Base-by-base conservation (phyloP, 2,113 vertebrate species). In the Chunga burmeisteri region DNA sequence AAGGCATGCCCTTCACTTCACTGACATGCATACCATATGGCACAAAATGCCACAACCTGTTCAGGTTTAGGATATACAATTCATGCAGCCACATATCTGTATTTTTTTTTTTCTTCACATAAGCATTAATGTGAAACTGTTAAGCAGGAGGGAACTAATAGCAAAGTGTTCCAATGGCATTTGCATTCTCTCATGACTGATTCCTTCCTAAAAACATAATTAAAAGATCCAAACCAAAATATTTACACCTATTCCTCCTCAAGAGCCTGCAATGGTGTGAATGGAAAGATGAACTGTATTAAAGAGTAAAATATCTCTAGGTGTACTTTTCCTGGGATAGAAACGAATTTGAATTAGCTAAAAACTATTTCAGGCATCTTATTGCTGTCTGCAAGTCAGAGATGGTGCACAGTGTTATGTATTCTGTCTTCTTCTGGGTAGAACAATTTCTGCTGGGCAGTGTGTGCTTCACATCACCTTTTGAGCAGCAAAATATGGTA, bases 41-140 rank as follows among this genome's bases (percentile, higher is more conserved):
- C 81, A 86, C 71, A 88, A 93, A 95, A 93, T 91, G 78, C 44
- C 94, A 96, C 81, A 95, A 84, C 70, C 47, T 92, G 72, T 87
- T 96, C 90, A 49, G 46, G n/a, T 91, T 88, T 85, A 91, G 63
- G 34, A 59, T 73, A 53, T 38, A 59, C 50, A 75, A 67, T 34
- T 74, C 72, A 87, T 21, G 10, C 56, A 82, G 32, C 22, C n/a
- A 11, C 44, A 72, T 7, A 61, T 44, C 11, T 12, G 0, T 8
- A 18, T 19, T 34, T 77, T 63, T 77, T 9, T 5, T 55, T 49
- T 40, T 72, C 42, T 65, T 19, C 25, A 44, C 9, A 30, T n/a
- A 47, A 52, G 2, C 40, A 52, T 46, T 52, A 49, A 47, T 29
- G 10, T 49, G 36, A 83, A 86, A 90, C 61, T 87, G 49, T 53